Percentiles rank a stretch among this genome's conserved stretches.
Conservation (phyloP, 2,113 vertebrate species). For the Cephalophus harveyi region DNA sequence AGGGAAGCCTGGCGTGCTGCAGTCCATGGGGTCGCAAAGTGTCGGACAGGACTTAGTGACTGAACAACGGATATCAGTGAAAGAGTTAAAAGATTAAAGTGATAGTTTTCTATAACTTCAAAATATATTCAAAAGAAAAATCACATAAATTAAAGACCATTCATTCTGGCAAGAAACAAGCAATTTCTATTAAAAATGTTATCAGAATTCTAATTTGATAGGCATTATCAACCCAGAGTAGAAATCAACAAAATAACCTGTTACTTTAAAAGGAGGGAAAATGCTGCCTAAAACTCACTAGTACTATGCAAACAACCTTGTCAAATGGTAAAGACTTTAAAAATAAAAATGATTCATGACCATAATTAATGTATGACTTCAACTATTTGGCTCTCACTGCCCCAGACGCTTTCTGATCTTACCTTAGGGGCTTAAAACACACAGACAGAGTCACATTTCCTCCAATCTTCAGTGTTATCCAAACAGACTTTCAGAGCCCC, state of each 20-base stretch:
- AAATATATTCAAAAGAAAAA: constrained; percentile 36
- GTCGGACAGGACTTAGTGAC: neutral
- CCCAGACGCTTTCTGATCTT: constrained; percentile 74
- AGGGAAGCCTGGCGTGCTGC: neutral
- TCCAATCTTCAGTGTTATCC: constrained; percentile 74
- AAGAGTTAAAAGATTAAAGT: neutral
- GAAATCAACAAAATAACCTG: constrained; percentile 55
- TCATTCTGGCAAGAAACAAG: neutral
- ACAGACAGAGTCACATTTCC: constrained; percentile 77
- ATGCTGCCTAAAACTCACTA: constrained; percentile 49
- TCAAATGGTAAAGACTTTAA: constrained; percentile 72
- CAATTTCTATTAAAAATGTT: constrained; percentile 29
- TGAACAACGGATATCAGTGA: neutral
- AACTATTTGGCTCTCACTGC: constrained; percentile 69
- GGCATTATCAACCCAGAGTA: constrained; percentile 13
- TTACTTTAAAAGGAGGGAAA: constrained; percentile 55
- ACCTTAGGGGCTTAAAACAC: constrained; percentile 75
- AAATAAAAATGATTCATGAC: constrained; percentile 78
- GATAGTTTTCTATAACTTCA: neutral
- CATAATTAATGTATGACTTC: constrained; percentile 77
- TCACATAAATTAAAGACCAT: neutral
- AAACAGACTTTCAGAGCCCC: constrained; percentile 69
- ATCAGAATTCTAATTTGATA: neutral
- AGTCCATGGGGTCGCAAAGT: neutral
- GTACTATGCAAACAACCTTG: constrained; percentile 71